Conservation (phyloP, 2,113 vertebrate species). For the Brienomyrus longianalis region DNA sequence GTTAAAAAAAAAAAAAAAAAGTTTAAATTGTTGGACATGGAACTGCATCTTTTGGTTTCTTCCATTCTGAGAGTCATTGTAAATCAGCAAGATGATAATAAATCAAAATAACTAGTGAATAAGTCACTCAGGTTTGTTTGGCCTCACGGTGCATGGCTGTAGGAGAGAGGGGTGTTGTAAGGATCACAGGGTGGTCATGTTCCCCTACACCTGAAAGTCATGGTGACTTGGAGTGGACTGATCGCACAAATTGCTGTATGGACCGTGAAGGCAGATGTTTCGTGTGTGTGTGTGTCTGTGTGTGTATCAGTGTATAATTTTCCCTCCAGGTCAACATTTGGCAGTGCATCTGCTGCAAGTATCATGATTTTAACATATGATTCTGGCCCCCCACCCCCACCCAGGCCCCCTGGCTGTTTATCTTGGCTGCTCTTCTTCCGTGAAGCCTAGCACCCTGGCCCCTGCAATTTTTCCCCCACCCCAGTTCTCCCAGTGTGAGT, state of each 20-base stretch:
- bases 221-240: neutral
- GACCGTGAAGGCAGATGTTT: neutral
- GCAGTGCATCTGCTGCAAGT: conserved; percentile 25
- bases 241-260: neutral
- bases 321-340: conserved; percentile 15
- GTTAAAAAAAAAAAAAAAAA: too few species aligned
- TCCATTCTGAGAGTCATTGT: neutral
- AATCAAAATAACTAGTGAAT: neutral
- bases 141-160: neutral
- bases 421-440: conserved; percentile 25
- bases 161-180: neutral
- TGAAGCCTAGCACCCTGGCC: conserved; percentile 11
- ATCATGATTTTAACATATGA: conserved; percentile 26
- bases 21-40: neutral
- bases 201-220: neutral
- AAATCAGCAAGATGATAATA: neutral
- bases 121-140: neutral
- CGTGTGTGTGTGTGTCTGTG: neutral
- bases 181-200: neutral
- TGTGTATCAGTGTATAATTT: neutral
- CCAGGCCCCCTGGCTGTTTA: conserved; percentile 20
- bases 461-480: neutral
- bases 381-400: neutral
- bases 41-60: neutral
- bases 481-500: conserved; percentile 9